These are phyloP conservation scores for Acanthococcus lagerstroemiae DNA, from an alignment of 2,888 invertebrate species.

Conservation along the genomic window DNA sequence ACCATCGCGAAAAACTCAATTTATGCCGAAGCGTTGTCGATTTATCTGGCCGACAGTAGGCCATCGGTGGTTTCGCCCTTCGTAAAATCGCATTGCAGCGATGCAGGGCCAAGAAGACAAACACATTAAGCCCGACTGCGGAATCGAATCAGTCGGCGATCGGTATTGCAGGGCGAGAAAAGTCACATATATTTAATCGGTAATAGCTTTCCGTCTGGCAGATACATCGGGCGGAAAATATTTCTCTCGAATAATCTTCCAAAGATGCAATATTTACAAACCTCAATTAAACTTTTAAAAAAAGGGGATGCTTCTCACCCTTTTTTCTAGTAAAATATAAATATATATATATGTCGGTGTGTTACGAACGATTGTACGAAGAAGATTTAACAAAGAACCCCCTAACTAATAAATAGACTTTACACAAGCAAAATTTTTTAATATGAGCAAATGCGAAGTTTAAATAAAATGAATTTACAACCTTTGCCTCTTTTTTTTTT, in stretches of 20 bases:
- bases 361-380: too few relatives aligned
- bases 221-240: constrained; percentile 19
- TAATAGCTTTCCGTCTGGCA: constrained; percentile 19
- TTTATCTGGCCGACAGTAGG: too few relatives aligned
- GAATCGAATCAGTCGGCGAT: too few relatives aligned
- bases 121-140: too few relatives aligned
- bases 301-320: constrained; percentile 26
- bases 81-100: too few relatives aligned
- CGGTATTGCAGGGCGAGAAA: not conserved
- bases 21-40: too few relatives aligned
- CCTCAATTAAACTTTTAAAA: constrained; percentile 20
- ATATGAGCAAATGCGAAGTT: constrained; percentile 18
- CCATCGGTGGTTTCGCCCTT: too few relatives aligned
- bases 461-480: constrained; percentile 26
- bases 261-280: constrained; percentile 22
- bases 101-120: too few relatives aligned
- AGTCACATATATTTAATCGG: constrained; percentile 22
- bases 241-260: constrained; percentile 23
- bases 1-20: too few relatives aligned
- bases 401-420: constrained; percentile 19
- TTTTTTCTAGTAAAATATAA: constrained; percentile 13
- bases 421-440: constrained; percentile 15
- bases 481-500: constrained; percentile 10
- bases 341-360: too few relatives aligned
- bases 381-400: not conserved